Evolutionary conservation across 1,140 invertebrate genomes (phyloP), one percentile per base, ranked within the genome.

Genomic region (Anadara kagoshimensis): DNA sequence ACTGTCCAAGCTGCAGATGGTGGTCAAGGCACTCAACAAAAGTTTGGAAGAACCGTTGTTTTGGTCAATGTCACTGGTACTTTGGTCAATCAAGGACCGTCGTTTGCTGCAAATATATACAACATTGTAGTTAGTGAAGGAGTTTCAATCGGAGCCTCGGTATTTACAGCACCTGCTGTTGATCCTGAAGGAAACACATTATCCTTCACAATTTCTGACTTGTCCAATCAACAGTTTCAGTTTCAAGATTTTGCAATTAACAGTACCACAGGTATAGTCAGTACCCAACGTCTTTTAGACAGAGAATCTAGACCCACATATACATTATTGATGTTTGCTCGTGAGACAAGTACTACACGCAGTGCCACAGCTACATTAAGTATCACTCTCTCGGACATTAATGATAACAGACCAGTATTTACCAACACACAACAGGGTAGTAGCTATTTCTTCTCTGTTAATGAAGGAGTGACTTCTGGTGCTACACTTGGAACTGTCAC

Each of bases 351-450:
- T 14, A 64, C 62, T 26, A 64, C 29, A 36, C 29, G 29, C 29
- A 36, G 29, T 44, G 81, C 74, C 1, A 76, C 76, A 10, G 76
- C 83, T 11, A 84, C 81, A n/a, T 44, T 84, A 44, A 73, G 65
- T n/a, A 69, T 84, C 24, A 67, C 51, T 2, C 65, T 84, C 1
- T 76, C 76, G n/a, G 83, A 85, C 53, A 76, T 83, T 47, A 85
- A 85, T 64, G 83, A 85, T 61, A 78, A 79, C 54, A 75, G 63
- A 29, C 83, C 83, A 11, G 18, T 59, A 12, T 85, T 85, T 74
- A 49, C 26, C n/a, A 36, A 36, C 29, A 36, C 29, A 36, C 29
- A 36, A 36, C 29, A 36, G 29, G 41, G n/a, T 10, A 16, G n/a
- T 20, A 14, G 61, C 7, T 75, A 76, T 56, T 73, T 18, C 11